These are phyloP conservation scores for Cherax destructor DNA, from an alignment of 1,140 invertebrate genomes.

Conservation along the genomic window DNA sequence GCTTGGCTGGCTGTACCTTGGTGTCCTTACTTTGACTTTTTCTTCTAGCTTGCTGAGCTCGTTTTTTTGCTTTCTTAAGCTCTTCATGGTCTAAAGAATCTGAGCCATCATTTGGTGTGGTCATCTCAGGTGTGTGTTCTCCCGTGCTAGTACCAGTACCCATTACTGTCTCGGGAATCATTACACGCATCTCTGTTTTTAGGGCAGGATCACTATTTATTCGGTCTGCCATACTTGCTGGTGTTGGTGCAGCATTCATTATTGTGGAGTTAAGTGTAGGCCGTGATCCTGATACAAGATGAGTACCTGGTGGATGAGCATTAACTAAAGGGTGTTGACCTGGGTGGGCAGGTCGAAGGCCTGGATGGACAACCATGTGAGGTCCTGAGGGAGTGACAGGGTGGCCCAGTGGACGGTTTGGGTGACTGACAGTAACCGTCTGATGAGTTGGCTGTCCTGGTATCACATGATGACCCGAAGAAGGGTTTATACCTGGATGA, in stretches of 20 bases:
- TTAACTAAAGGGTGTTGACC: conserved; percentile 51
- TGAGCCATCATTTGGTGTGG: conserved; percentile 72
- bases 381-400: conserved; percentile 8
- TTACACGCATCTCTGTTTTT: conserved; percentile 66
- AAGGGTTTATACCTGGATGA: conserved; percentile 54
- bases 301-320: conserved; percentile 40
- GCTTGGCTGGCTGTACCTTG: conserved; percentile 82
- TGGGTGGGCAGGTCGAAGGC: conserved; percentile 49
- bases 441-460: conserved; percentile 51
- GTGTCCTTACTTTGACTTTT: conserved; percentile 79
- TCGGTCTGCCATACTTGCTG: conserved; percentile 58
- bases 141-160: conserved; percentile 73
- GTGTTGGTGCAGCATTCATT: conserved; percentile 30
- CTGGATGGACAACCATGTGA: conserved; percentile 58
- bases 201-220: conserved; percentile 58
- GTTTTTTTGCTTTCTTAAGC: conserved; percentile 68
- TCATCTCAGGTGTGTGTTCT: conserved; percentile 78
- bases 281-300: conserved; percentile 40
- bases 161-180: conserved; percentile 68
- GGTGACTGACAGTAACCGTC: conserved; percentile 37
- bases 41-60: conserved; percentile 70
- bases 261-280: conserved; percentile 29
- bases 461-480: conserved; percentile 42
- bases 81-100: conserved; percentile 64
- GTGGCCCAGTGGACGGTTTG: conserved; percentile 43